Percentiles rank a stretch among this genome's conserved stretches.
Evolutionary conservation across 1,140 invertebrate species (phyloP).

Genomic region (Pantala flavescens): DNA sequence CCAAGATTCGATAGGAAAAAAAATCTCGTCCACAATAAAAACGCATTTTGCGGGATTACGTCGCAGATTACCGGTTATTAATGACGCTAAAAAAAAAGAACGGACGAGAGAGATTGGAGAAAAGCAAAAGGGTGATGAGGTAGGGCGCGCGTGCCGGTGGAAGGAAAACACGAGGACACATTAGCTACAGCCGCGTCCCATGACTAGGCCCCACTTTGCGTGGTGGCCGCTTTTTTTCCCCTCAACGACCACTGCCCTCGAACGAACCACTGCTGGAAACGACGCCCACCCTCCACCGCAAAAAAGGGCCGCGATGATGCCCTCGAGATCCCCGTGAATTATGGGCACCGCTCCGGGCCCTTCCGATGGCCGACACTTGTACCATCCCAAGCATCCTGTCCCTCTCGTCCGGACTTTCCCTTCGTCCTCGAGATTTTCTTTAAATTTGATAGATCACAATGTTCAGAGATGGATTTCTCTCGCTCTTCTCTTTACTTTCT

Average conservation of each 20-base stretch:
- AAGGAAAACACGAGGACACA: background rate
- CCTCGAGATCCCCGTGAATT: background rate
- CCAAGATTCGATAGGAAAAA: no score
- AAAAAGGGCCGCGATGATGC: background rate
- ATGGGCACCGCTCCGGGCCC: background rate
- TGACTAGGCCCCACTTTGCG: background rate
- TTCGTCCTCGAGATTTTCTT: background rate
- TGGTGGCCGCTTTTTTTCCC: background rate
- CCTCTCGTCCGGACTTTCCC: background rate
- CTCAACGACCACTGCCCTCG: background rate
- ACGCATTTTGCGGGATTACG: no score
- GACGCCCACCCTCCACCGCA: background rate
- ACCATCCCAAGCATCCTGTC: no score
- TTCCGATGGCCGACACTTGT: background rate
- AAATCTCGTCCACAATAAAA: no score
- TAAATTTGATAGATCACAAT: no score
- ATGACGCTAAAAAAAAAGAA: background rate
- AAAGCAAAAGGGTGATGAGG: background rate
- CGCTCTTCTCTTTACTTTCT: background rate
- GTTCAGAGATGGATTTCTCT: background rate
- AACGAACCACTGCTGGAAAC: background rate
- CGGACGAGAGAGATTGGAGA: background rate
- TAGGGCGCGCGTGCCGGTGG: background rate
- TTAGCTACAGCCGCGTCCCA: background rate
- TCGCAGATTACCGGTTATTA: no score